phyloP scores from a whole-genome alignment of 2,888 invertebrate species.

The Sminthurinus aureus region DNA sequence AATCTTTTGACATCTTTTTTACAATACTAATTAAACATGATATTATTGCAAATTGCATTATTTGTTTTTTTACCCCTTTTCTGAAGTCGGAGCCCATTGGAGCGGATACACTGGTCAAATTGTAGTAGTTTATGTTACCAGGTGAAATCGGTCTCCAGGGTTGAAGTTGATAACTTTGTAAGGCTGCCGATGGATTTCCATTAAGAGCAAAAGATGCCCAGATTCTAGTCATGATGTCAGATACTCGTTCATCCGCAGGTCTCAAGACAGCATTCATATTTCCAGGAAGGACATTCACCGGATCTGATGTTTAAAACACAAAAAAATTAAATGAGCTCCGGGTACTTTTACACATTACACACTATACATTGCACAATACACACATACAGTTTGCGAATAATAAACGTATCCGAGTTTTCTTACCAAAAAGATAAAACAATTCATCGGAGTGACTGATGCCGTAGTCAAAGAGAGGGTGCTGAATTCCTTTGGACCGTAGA shows the following conservation, averaged over 20 bases:
- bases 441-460: conserved; percentile 55
- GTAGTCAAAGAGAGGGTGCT: conserved; percentile 52
- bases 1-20: not conserved
- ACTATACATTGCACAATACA: too few relatives aligned
- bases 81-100: conserved; percentile 56
- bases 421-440: conserved; percentile 1
- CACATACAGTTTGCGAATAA: too few relatives aligned
- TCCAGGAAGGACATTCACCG: conserved; percentile 37
- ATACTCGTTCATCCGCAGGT: conserved; percentile 49
- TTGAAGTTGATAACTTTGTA: conserved; percentile 21
- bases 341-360: too few relatives aligned
- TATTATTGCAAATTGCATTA: too few relatives aligned
- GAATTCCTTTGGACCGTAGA: conserved; percentile 45
- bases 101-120: conserved; percentile 48
- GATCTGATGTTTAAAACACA: too few relatives aligned
- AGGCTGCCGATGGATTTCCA: conserved; percentile 29
- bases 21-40: too few relatives aligned
- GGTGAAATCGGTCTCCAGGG: conserved; percentile 52
- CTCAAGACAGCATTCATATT: conserved; percentile 29
- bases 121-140: conserved; percentile 54
- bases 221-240: conserved; percentile 48
- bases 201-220: conserved; percentile 52
- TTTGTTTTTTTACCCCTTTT: conserved; percentile 49
- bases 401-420: too few relatives aligned
- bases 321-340: conserved; percentile 48